Evolutionary conservation across 2,888 invertebrate genomes (phyloP).

Genomic region (Erebia aethiops): DNA sequence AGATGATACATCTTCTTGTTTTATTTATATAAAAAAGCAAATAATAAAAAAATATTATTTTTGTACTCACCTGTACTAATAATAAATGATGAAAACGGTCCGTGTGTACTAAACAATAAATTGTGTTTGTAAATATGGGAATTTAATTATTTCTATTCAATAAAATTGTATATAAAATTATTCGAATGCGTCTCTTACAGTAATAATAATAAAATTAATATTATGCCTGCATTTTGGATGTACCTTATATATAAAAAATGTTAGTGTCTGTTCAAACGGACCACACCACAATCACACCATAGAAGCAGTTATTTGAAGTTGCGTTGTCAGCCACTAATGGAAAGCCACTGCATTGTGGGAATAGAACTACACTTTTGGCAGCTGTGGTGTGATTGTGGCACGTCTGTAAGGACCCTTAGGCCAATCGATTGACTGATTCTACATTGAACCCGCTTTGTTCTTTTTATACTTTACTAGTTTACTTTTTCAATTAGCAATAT

Average conservation of each 20-base stretch:
- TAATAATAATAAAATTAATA: conserved; percentile 14
- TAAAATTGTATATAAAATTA: conserved; percentile 37
- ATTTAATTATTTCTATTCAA: conserved; percentile 16
- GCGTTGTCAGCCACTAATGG: too few species aligned
- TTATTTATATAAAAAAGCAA: neutral
- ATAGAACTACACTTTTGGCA: too few species aligned
- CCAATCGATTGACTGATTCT: conserved; percentile 34
- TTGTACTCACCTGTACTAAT: neutral
- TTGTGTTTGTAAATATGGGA: conserved; percentile 41
- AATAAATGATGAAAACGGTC: conserved; percentile 26
- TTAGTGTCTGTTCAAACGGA: too few species aligned
- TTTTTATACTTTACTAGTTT: neutral
- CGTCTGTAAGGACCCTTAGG: conserved; percentile 9
- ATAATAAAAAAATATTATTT: neutral
- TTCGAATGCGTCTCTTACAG: conserved; percentile 20
- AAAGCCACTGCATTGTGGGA: too few species aligned
- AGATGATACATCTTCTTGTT: neutral
- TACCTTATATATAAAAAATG: conserved; percentile 5
- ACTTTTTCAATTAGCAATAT: neutral
- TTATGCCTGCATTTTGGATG: conserved; percentile 33
- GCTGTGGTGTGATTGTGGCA: too few species aligned
- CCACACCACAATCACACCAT: too few species aligned
- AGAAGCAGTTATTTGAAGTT: too few species aligned
- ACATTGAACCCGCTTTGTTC: conserved; percentile 38
- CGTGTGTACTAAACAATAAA: conserved; percentile 19